Base-by-base conservation (phyloP, 2,797 vertebrate species). In the Bryconaethiops microstoma region DNA sequence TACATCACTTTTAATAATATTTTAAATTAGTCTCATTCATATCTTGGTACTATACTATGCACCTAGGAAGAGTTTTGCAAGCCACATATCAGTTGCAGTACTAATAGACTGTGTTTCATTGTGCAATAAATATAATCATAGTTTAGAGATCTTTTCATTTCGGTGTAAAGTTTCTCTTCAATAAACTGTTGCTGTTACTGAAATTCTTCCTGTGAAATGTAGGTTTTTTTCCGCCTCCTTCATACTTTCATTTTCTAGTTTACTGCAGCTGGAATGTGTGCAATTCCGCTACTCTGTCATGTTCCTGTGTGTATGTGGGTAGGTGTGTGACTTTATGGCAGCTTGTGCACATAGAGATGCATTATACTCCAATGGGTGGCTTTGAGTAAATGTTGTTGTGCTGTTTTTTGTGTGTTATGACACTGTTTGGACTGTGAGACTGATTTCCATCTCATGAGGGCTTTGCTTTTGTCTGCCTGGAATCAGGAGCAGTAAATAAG, bases 401-500 rank as follows among this genome's bases (percentile, higher is more conserved):
- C 92, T 92, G 88, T 89, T 90, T 88, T 83, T 82, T 85, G 68
- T 75, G 87, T 89, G 92, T 91, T 91, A 87, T 88, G 88, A 89
- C 87, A 89, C 90, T 88, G 92, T 92, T 93, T 92, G 91, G 92
- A 91, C 88, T 91, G 81, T 79, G 69, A 54, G 70, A 77, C 88
- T 88, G 87, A 91, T 92, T 91, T 91, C 80, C 73, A 83, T 42
- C 67, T 84, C 91, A 74, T 1, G 89, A 83, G 90, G 89, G 84
- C 90, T 82, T 86, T 81, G 85, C 88, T 89, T 90, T 91, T 89
- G 88, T 92, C 92, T 92, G 91, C 88, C 79, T 82, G 87, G 88
- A 92, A 92, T 92, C 87, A 85, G 88, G 85, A 90, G 89, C 63
- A 87, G 92, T 93, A 93, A 94, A 93, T 94, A 94, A 93, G 92